These are phyloP conservation scores for Enteromius paludinosus DNA, from an alignment of 2,797 vertebrate species.

Conservation along the genomic window DNA sequence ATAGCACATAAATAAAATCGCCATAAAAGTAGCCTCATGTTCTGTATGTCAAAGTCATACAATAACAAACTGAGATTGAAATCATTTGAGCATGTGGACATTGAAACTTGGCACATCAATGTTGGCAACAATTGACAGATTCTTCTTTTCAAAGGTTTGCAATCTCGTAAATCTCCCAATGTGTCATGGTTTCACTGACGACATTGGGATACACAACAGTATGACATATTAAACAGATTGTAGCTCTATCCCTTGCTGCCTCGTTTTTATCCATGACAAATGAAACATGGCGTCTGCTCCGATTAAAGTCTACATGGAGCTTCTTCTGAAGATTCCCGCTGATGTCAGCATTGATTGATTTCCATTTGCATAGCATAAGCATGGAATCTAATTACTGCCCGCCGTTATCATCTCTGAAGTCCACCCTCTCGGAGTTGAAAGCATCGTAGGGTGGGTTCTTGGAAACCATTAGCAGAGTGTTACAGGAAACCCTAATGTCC, in stretches of 20 bases:
- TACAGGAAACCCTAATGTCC: constrained; percentile 37
- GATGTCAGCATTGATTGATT: constrained; percentile 28
- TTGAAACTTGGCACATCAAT: background rate
- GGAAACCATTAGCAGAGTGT: constrained; percentile 42
- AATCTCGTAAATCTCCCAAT: background rate
- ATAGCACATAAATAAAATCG: background rate
- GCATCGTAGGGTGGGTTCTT: constrained; percentile 4
- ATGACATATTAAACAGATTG: background rate
- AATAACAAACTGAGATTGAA: background rate
- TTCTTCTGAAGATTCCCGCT: constrained; percentile 4
- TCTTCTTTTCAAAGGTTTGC: background rate
- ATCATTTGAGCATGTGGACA: background rate
- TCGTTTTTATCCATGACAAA: constrained; percentile 11
- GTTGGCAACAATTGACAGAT: background rate
- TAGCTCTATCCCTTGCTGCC: background rate
- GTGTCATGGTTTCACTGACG: background rate
- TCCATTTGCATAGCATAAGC: constrained; percentile 20
- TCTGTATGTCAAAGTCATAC: background rate
- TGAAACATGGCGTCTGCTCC: background rate
- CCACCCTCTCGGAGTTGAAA: background rate
- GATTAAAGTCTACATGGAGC: background rate
- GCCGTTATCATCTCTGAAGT: constrained; percentile 23
- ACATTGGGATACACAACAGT: background rate
- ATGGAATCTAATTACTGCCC: constrained; percentile 26
- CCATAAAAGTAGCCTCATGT: background rate